Evolutionary conservation across 2,888 invertebrate species (phyloP), one percentile per base, ranked within the genome.

Genomic region (Metallyticus violacea): DNA sequence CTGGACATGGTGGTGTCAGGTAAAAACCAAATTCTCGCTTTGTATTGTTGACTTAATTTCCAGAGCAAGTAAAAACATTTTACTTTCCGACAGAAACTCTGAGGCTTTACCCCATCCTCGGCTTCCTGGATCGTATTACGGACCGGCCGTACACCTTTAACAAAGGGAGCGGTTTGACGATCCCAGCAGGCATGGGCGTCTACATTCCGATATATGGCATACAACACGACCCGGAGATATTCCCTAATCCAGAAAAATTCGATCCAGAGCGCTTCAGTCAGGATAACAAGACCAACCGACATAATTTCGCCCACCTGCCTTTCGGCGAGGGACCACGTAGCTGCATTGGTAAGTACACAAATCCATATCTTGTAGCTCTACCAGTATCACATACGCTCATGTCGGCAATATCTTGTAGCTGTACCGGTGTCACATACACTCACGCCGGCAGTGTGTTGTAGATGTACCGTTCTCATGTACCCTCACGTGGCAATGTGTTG

Each of bases 1-100:
- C 88, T 94, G 90, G 93, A 94, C 85, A 93, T 93, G 91, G 93
- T 94, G 0, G 89, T 93, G 1, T 91, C 91, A 88, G 92, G 92
- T 92, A 78, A 81, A 62, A n/a, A n/a, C n/a, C n/a, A n/a, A n/a
- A n/a, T n/a, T n/a, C n/a, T n/a, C n/a, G n/a, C n/a, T n/a, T n/a
- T n/a, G n/a, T n/a, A n/a, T n/a, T n/a, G n/a, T n/a, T n/a, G n/a
- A n/a, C n/a, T n/a, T n/a, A n/a, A n/a, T n/a, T n/a, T n/a, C n/a
- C n/a, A n/a, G n/a, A n/a, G n/a, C n/a, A n/a, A n/a, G n/a, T n/a
- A n/a, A n/a, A n/a, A n/a, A n/a, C 40, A 0, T 40, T 3, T 40
- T 5, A 2, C 22, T 62, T 0, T 15, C 40, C 40, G 22, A 62
- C 40, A 62, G 85, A 85, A 30, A 40, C 26, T 5, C 26, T 85